Evolutionary conservation across 1,140 invertebrate species (phyloP), one percentile per base, ranked within the genome.

Genomic region (Orius insidiosus): DNA sequence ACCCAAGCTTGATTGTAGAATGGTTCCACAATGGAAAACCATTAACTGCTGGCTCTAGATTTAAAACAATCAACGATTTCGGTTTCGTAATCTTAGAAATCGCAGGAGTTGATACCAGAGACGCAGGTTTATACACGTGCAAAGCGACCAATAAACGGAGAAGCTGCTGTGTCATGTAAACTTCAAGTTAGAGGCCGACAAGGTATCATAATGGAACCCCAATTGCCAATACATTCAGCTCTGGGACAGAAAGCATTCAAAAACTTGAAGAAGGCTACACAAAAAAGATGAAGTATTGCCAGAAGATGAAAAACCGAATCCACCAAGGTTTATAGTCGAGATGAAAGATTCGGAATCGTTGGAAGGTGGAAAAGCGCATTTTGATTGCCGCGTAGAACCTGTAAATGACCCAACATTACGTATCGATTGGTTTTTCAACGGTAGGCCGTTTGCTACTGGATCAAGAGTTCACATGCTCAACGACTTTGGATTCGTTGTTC

Each of bases 1-100:
- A 95, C 65, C 81, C 85, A 1, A 86, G 80, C 47, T 83, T 95
- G 80, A 72, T 80, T 52, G 86, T 96, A 10, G 90, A 95, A 65
- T 96, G 90, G 90, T 95, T 80, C 74, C 88, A 94, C 54, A 93
- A 96, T 62, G 90, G 89, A 30, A 88, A 92, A 66, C 73, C 86
- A 7, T 66, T 94, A 37, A 75, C 80, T 55, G 76, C 83, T 49
- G 87, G 86, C 39, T 87, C 84, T 6, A 73, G 86, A 61, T 78
- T 90, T 45, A 89, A 89, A 59, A 89, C 84, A 0, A 89, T 90
- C 47, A 87, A 87, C 54, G 87, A 94, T 58, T 93, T 93, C 64
- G 88, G 88, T 19, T 92, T 88, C 57, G 87, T 93, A 2, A 92
- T 92, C 55, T 64, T 94, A 37, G 87, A 93, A 71, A 78, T 93